A percentile compares a stretch with the other conserved stretches of the same genome.
Conservation (phyloP, 1,140 invertebrate species). For the Drosophila tani region DNA sequence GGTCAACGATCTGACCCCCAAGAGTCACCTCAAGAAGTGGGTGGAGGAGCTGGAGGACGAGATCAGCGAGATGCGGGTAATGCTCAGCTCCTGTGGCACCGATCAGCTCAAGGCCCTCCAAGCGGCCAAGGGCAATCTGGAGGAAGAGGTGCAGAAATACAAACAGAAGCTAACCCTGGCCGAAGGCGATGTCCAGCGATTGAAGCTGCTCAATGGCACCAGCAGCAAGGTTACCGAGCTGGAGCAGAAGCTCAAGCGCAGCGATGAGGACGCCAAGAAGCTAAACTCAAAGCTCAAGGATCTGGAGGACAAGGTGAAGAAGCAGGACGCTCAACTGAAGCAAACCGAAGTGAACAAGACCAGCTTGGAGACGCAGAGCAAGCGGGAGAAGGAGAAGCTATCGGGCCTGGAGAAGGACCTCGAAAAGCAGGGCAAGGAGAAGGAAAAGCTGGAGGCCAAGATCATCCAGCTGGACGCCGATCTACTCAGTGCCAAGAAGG, state of each 20-base stretch:
- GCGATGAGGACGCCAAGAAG: constrained; percentile 76
- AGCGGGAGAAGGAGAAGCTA: constrained; percentile 86
- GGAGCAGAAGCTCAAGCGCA: constrained; percentile 75
- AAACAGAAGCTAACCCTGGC: constrained; percentile 70
- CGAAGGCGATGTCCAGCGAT: constrained; percentile 72
- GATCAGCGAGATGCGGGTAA: constrained; percentile 75
- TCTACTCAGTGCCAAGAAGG: constrained; percentile 85
- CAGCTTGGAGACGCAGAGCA: constrained; percentile 64
- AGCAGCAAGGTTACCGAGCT: constrained; percentile 66
- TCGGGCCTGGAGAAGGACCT: constrained; percentile 88
- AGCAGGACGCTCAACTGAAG: constrained; percentile 75
- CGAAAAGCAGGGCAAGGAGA: constrained; percentile 87
- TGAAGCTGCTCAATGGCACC: constrained; percentile 61
- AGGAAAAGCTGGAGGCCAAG: constrained; percentile 74
- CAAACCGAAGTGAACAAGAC: constrained; percentile 66
- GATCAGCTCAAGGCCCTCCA: constrained; percentile 72
- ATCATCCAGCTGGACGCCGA: constrained; percentile 83
- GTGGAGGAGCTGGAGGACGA: constrained; percentile 84
- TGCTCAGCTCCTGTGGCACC: constrained; percentile 59
- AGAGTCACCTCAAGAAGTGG: constrained; percentile 83
- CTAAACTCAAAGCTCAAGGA: constrained; percentile 70
- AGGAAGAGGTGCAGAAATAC: constrained; percentile 70
- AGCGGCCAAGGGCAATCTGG: constrained; percentile 61
- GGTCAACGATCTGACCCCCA: constrained; percentile 78
- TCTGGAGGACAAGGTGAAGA: constrained; percentile 79